Conservation (phyloP, 2,113 vertebrate species). For the Apus apus region DNA sequence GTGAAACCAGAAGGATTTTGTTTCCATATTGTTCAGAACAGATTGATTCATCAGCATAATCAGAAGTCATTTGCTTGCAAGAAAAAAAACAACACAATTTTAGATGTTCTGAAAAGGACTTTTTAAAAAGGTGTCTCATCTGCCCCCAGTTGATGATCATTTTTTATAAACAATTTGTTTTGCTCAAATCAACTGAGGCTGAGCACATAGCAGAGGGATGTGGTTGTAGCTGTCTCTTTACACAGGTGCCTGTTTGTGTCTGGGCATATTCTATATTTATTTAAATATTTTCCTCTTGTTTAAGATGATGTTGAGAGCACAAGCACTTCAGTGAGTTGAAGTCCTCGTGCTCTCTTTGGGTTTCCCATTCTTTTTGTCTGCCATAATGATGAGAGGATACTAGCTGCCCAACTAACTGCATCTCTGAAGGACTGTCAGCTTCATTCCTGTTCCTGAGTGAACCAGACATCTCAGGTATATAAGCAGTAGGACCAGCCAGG, state of each 20-base stretch:
- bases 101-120: neutral
- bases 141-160: neutral
- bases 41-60: neutral
- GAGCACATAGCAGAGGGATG: neutral
- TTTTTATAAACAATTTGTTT: neutral
- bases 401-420: neutral
- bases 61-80: neutral
- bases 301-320: neutral
- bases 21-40: neutral
- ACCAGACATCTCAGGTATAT: neutral
- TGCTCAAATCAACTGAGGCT: neutral
- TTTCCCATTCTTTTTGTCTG: neutral
- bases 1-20: neutral
- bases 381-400: neutral
- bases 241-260: neutral
- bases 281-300: neutral
- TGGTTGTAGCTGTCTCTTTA: neutral
- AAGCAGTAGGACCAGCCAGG: neutral
- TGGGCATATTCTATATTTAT: neutral
- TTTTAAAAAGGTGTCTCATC: neutral
- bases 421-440: neutral
- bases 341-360: neutral
- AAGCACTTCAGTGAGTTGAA: rapidly evolving
- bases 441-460: neutral
- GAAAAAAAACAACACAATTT: neutral